These are phyloP conservation scores for Melanotaenia duboulayi DNA, from an alignment of 2,113 vertebrate genomes.

Conservation along the genomic window DNA sequence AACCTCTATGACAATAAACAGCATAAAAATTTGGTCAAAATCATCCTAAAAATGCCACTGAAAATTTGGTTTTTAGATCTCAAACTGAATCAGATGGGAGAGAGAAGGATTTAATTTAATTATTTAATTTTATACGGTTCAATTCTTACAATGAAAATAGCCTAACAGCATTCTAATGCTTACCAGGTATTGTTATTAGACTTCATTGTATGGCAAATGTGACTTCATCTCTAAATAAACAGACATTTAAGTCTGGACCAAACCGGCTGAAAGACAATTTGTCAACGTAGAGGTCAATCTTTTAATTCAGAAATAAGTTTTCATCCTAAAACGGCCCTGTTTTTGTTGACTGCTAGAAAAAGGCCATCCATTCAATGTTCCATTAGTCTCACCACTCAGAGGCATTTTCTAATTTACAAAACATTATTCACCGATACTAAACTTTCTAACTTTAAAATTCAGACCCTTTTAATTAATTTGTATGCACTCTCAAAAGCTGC, in stretches of 20 bases:
- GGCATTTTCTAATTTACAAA: slow-evolving; percentile 18
- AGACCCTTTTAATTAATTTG: slow-evolving; percentile 16
- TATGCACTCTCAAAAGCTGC: slow-evolving; percentile 2
- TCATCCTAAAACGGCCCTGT: background rate
- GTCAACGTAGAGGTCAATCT: background rate
- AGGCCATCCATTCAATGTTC: background rate
- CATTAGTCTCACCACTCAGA: slow-evolving; percentile 12
- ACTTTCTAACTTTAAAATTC: background rate
- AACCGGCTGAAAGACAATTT: background rate
- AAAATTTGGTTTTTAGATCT: slow-evolving; percentile 1
- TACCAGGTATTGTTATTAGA: too few relatives aligned
- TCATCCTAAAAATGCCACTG: background rate
- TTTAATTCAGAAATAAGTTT: background rate
- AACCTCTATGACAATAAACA: slow-evolving; percentile 15
- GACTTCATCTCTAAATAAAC: too few relatives aligned
- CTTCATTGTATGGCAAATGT: too few relatives aligned
- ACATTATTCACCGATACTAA: slow-evolving; percentile 11
- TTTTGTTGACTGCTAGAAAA: background rate
- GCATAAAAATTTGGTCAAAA: background rate
- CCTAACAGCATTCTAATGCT: too few relatives aligned
- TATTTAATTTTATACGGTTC: too few relatives aligned
- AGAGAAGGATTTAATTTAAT: too few relatives aligned
- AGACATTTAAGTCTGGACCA: background rate
- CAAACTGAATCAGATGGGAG: background rate
- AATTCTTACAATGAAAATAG: too few relatives aligned